These are phyloP conservation scores for Epinotia brunnichana DNA, from an alignment of 2,888 invertebrate genomes.

Conservation along the genomic window DNA sequence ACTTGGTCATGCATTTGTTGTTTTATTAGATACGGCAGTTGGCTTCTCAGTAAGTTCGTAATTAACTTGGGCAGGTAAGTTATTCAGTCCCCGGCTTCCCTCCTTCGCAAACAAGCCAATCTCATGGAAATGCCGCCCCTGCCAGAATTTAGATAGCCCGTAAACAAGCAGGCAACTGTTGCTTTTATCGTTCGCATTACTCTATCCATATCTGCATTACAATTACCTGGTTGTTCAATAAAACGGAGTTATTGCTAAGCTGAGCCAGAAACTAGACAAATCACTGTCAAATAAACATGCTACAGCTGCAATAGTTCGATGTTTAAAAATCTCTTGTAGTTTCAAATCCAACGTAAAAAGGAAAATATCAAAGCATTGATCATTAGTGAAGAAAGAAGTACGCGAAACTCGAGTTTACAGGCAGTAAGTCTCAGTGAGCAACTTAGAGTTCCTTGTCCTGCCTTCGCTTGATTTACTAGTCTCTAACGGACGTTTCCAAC, in stretches of 20 bases:
- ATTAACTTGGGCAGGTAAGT: constrained; percentile 63
- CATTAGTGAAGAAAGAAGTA: background rate
- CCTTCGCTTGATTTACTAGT: constrained; percentile 24
- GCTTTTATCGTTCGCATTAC: constrained; percentile 47
- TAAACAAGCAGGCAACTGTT: constrained; percentile 56
- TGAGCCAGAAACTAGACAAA: constrained; percentile 1
- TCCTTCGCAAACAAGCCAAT: constrained; percentile 63
- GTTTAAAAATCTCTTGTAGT: background rate
- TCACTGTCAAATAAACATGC: constrained; percentile 6
- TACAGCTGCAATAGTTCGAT: constrained; percentile 5
- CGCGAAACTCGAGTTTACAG: constrained; percentile 3
- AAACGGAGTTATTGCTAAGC: constrained; percentile 18
- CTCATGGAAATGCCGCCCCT: constrained; percentile 65
- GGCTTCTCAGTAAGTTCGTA: constrained; percentile 48
- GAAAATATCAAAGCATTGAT: background rate
- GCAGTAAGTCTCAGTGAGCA: constrained; percentile 6
- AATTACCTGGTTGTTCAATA: constrained; percentile 19
- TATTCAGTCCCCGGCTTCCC: constrained; percentile 55
- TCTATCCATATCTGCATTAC: constrained; percentile 28
- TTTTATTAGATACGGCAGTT: constrained; percentile 21
- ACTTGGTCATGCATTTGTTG: constrained; percentile 1
- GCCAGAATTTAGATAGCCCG: constrained; percentile 60
- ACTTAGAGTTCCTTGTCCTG: constrained; percentile 18
- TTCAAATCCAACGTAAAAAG: background rate
- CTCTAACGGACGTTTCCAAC: constrained; percentile 23